Evolutionary conservation across 1,140 invertebrate species (phyloP).

Genomic region (Drosophila kanapiae): DNA sequence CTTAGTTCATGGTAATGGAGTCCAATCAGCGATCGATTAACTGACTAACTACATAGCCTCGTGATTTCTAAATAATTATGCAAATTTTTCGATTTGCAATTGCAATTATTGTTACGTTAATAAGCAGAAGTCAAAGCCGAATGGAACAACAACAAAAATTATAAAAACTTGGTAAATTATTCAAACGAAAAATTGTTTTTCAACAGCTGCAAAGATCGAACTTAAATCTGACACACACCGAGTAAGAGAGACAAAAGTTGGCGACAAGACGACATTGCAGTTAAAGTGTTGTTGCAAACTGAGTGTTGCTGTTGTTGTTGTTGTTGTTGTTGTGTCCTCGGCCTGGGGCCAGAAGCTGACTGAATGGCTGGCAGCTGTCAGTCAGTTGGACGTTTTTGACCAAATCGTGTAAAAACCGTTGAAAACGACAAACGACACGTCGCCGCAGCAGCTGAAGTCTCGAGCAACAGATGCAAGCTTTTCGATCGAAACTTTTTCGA

Average conservation of each 20-base stretch:
- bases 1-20: constrained; percentile 43
- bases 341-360: constrained; percentile 43
- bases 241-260: constrained; percentile 40
- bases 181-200: constrained; percentile 76
- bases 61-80: constrained; percentile 83
- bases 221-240: constrained; percentile 61
- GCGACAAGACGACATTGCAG: constrained; percentile 57
- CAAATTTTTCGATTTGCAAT: constrained; percentile 68
- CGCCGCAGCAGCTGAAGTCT: constrained; percentile 50
- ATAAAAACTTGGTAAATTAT: constrained; percentile 70
- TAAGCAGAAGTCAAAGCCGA: constrained; percentile 53
- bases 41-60: constrained; percentile 69
- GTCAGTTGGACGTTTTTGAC: constrained; percentile 78
- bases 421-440: constrained; percentile 69
- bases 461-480: constrained; percentile 66
- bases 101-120: constrained; percentile 78
- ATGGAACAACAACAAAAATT: constrained; percentile 16
- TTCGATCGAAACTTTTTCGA: constrained; percentile 18
- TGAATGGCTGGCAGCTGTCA: constrained; percentile 58
- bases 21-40: constrained; percentile 54
- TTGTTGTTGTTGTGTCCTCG: constrained; percentile 49
- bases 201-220: constrained; percentile 69
- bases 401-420: constrained; percentile 81
- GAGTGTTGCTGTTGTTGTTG: constrained; percentile 39
- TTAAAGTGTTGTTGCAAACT: constrained; percentile 51